A percentile compares a stretch with the other conserved stretches of the same genome.
Evolutionary conservation across 2,888 invertebrate species (phyloP).

Genomic region (Napeogenes inachia): DNA sequence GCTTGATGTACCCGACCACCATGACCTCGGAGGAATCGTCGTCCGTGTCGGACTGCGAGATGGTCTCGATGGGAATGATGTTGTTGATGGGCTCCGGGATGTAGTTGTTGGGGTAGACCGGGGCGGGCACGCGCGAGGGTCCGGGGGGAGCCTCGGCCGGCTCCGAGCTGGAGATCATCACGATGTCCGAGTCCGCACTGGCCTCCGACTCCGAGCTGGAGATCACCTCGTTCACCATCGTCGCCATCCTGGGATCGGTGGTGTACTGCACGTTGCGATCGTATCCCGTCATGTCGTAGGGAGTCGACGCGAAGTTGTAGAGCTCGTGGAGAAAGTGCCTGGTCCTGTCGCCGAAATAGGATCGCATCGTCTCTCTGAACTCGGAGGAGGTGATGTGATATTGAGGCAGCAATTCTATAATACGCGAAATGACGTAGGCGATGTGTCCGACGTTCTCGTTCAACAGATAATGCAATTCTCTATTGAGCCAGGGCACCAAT

Average conservation of each 20-base stretch:
- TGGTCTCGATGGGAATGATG: constrained; percentile 69
- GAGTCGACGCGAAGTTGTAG: constrained; percentile 89
- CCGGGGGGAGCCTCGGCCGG: constrained; percentile 43
- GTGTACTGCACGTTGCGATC: constrained; percentile 84
- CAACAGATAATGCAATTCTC: constrained; percentile 88
- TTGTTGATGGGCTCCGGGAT: constrained; percentile 45
- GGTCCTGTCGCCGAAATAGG: constrained; percentile 84
- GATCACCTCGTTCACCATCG: constrained; percentile 75
- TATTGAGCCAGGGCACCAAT: constrained; percentile 90
- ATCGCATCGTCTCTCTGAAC: constrained; percentile 83
- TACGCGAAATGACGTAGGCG: constrained; percentile 81
- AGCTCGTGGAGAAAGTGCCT: constrained; percentile 95
- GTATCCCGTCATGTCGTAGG: constrained; percentile 89
- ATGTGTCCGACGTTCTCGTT: constrained; percentile 80
- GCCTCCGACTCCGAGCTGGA: constrained; percentile 60
- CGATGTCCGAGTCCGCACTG: constrained; percentile 59
- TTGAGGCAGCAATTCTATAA: constrained; percentile 82
- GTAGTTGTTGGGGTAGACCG: constrained; percentile 50
- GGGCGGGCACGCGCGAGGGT: constrained; percentile 42
- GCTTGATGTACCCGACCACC: constrained; percentile 81
- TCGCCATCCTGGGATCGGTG: constrained; percentile 73
- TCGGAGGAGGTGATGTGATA: constrained; percentile 82
- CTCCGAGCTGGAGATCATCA: constrained; percentile 55
- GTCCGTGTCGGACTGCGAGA: constrained; percentile 68
- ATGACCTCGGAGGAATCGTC: constrained; percentile 77